Percentiles rank a stretch among this genome's conserved stretches.
Conservation (phyloP, 2,888 invertebrate genomes). For the Luperina nickerlii region DNA sequence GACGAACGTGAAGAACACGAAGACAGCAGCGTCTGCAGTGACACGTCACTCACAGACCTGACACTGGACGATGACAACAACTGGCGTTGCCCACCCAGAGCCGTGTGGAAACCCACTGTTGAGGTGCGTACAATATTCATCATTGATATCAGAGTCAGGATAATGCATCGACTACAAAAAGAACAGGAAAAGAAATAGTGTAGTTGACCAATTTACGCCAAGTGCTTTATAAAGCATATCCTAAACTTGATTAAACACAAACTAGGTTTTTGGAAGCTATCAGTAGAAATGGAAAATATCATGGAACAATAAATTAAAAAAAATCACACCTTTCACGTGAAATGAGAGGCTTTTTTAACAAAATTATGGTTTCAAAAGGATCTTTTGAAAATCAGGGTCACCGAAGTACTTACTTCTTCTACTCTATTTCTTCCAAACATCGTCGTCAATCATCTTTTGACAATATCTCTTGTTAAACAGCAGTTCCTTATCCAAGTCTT, state of each 20-base stretch:
- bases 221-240: background rate
- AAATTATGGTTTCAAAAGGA: background rate
- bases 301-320: no score
- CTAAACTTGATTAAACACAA: background rate
- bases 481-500: background rate
- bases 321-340: background rate
- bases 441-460: background rate
- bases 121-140: slow-evolving; percentile 87
- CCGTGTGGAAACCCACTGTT: slow-evolving; percentile 95
- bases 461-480: background rate
- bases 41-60: slow-evolving; percentile 85
- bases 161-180: background rate
- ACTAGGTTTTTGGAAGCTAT: background rate
- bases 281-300: background rate
- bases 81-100: slow-evolving; percentile 95
- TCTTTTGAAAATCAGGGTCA: background rate
- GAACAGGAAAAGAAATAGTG: background rate
- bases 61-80: slow-evolving; percentile 87
- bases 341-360: background rate
- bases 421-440: background rate
- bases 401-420: background rate
- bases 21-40: slow-evolving; percentile 87
- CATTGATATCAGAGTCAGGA: background rate
- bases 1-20: slow-evolving; percentile 78
- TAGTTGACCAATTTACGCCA: background rate